A percentile compares a stretch with the other conserved stretches of the same genome.
phyloP scores from a whole-genome alignment of 1,140 invertebrate species.

The Dendroctonus ponderosae region DNA sequence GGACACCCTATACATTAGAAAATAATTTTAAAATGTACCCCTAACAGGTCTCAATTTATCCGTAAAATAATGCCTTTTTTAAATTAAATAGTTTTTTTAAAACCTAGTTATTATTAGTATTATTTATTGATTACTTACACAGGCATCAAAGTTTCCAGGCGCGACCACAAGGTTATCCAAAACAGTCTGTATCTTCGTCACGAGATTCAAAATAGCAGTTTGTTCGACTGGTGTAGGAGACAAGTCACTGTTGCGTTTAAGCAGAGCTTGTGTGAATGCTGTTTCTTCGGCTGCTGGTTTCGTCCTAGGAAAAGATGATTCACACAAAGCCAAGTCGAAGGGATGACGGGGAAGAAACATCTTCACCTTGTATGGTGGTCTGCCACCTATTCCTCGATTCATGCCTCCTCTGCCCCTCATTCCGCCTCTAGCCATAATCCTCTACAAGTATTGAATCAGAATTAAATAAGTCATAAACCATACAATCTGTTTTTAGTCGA shows the following conservation, averaged over 20 bases:
- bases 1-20: too few relatives aligned
- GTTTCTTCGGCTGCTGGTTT: slow-evolving; percentile 80
- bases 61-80: too few relatives aligned
- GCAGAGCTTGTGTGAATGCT: slow-evolving; percentile 80
- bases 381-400: slow-evolving; percentile 67
- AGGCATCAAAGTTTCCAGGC: slow-evolving; percentile 91
- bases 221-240: slow-evolving; percentile 87
- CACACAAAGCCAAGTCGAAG: slow-evolving; percentile 86
- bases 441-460: background rate
- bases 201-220: slow-evolving; percentile 85
- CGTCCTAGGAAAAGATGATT: slow-evolving; percentile 83
- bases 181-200: slow-evolving; percentile 90
- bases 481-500: too few relatives aligned
- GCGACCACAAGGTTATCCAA: slow-evolving; percentile 91
- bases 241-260: slow-evolving; percentile 88
- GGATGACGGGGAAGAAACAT: slow-evolving; percentile 82
- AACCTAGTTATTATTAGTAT: background rate
- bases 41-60: too few relatives aligned
- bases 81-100: too few relatives aligned
- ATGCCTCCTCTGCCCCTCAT: slow-evolving; percentile 64
- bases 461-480: too few relatives aligned
- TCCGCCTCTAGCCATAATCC: slow-evolving; percentile 56
- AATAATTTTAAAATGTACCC: too few relatives aligned
- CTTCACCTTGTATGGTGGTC: slow-evolving; percentile 62
- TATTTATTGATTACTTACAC: slow-evolving; percentile 67